Evolutionary conservation across 2,797 vertebrate species (phyloP), one percentile per base, ranked within the genome.

Genomic region (Pseudochaenichthys georgianus): DNA sequence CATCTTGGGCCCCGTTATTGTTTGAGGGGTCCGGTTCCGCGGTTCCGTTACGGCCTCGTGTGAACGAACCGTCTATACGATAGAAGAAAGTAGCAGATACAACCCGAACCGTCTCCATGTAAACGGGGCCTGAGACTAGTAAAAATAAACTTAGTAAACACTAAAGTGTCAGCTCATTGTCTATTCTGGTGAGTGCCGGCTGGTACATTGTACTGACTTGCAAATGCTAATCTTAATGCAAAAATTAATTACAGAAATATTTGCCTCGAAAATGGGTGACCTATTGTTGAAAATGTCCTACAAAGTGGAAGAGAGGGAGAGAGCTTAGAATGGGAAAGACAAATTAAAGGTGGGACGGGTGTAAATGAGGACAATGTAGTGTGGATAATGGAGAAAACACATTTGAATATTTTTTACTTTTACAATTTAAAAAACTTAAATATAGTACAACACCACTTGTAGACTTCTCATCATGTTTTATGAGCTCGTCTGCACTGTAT

Each of bases 201-300:
- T 88, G 66, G 77, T 72, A 70, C n/a, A 23, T 59, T 41, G 55
- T n/a, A 46, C 46, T 13, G 47, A 73, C 54, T 64, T 66, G 54
- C 68, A 70, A 64, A 64, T 64, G 70, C n/a, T 67, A 73, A 80
- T 84, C 42, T 71, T 62, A 69, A 71, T 81, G 67, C 47, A 78
- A 47, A 82, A 75, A 78, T 70, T 55, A 78, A 82, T 73, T 72
- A 84, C 55, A 62, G 63, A 34, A 58, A 51, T 1, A 76, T 81
- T 82, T 75, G 70, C 70, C 79, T 75, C 67, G 73, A 65, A 75
- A 77, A 74, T 76, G 46, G 68, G 65, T 73, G 83, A 83, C 71
- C 74, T 82, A 70, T 77, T 83, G 74, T 74, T 81, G 28, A 75
- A 75, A 80, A 74, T 82, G 59, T 84, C 60, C 47, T 43, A 55